Conservation (phyloP, 2,797 vertebrate species). For the Bucorvus abyssinicus region DNA sequence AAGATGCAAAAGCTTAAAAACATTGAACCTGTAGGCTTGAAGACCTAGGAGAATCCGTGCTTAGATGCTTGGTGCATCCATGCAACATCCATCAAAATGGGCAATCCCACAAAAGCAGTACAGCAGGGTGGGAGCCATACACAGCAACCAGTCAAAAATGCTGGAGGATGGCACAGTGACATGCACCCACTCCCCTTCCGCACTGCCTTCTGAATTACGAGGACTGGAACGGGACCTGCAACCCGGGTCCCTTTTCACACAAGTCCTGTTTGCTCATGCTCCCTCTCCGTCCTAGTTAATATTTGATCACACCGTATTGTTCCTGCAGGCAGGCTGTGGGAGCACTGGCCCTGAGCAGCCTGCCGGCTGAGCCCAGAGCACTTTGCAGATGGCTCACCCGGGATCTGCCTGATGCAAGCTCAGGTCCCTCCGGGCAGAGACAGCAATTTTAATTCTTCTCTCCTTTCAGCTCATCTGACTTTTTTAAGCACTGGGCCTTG, state of each 20-base stretch:
- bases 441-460: not conserved
- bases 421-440: not conserved
- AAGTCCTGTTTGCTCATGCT: not conserved
- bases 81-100: not conserved
- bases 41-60: not conserved
- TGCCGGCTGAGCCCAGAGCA: not conserved
- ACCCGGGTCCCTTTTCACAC: not conserved
- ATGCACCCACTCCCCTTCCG: rapidly evolving
- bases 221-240: not conserved
- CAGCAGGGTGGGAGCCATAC: rapidly evolving
- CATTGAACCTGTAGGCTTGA: not conserved
- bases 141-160: not conserved
- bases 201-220: not conserved
- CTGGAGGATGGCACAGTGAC: not conserved
- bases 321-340: not conserved
- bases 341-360: not conserved
- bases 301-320: rapidly evolving
- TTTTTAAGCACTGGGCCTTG: not conserved
- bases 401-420: not conserved
- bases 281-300: not conserved
- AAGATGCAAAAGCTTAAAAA: not conserved
- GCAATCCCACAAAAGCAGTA: not conserved
- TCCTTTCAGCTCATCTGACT: not conserved
- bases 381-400: not conserved
- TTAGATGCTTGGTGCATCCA: not conserved